phyloP scores from a whole-genome alignment of 1,140 invertebrate genomes.

The Heterodera schachtii region DNA sequence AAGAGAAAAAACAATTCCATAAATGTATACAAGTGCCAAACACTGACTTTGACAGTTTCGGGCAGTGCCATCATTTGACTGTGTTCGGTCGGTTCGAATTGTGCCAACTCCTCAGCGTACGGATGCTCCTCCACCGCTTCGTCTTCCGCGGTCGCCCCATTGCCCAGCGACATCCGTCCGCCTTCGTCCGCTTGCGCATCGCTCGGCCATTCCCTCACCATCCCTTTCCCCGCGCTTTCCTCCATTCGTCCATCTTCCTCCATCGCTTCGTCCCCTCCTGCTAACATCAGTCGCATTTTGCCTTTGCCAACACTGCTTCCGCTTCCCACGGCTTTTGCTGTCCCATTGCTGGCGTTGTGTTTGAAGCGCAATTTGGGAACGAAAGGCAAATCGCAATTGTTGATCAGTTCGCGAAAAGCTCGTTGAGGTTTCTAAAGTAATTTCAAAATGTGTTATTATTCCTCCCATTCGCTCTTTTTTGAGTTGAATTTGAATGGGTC shows the following conservation, averaged over 20 bases:
- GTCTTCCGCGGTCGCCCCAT: no score
- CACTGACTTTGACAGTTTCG: slow-evolving; percentile 4
- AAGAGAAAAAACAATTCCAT: neutral
- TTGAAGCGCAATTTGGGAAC: slow-evolving; percentile 48
- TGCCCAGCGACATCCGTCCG: neutral
- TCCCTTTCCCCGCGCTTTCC: slow-evolving; percentile 73
- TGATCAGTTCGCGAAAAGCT: slow-evolving; percentile 35
- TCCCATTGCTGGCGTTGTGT: slow-evolving; percentile 36
- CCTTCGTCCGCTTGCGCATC: slow-evolving; percentile 55
- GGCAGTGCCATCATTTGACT: slow-evolving; percentile 11
- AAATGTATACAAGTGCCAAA: slow-evolving; percentile 2
- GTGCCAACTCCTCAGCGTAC: slow-evolving; percentile 53
- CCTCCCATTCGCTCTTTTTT: no score
- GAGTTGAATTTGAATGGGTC: no score
- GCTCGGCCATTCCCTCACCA: slow-evolving; percentile 82
- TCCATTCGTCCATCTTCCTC: slow-evolving; percentile 3
- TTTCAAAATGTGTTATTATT: no score
- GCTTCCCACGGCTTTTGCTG: slow-evolving; percentile 6
- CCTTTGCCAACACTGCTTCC: slow-evolving; percentile 7
- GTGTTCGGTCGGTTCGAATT: slow-evolving; percentile 37
- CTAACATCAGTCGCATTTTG: slow-evolving; percentile 29
- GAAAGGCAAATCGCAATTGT: slow-evolving; percentile 48
- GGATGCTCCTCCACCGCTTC: slow-evolving; percentile 33
- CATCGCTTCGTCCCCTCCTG: slow-evolving; percentile 19
- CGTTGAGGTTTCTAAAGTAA: slow-evolving; percentile 47